These are phyloP conservation scores for Torymus auratus DNA, from an alignment of 2,888 invertebrate species.

Conservation along the genomic window DNA sequence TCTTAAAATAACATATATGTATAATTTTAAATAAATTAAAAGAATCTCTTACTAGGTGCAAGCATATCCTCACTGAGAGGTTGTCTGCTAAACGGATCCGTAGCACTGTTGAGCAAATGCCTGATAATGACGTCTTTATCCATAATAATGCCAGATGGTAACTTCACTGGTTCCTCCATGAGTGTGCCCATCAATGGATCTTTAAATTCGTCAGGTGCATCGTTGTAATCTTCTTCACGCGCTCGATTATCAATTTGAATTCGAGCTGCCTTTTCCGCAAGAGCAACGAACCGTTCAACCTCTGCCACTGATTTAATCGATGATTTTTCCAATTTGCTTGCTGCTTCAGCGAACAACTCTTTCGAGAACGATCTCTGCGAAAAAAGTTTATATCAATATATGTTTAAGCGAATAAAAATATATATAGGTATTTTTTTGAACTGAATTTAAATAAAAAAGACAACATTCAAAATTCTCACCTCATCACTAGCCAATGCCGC, in stretches of 20 bases:
- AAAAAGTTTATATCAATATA: conserved; percentile 2
- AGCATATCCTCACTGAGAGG: conserved; percentile 96
- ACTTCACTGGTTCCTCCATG: conserved; percentile 95
- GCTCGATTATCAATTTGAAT: conserved; percentile 89
- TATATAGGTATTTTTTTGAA: neutral
- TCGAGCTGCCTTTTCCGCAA: conserved; percentile 87
- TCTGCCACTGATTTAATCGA: conserved; percentile 91
- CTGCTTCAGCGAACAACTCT: conserved; percentile 94
- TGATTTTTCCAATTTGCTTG: conserved; percentile 87
- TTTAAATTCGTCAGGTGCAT: conserved; percentile 97
- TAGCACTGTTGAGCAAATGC: conserved; percentile 95
- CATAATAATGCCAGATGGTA: conserved; percentile 94
- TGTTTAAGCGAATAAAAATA: neutral
- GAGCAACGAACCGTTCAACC: conserved; percentile 89
- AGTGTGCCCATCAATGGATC: conserved; percentile 98
- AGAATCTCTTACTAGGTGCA: conserved; percentile 83
- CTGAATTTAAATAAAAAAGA: neutral
- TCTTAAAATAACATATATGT: too few relatives aligned
- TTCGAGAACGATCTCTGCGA: conserved; percentile 93
- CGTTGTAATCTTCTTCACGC: conserved; percentile 94
- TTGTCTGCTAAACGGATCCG: conserved; percentile 98
- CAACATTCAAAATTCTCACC: conserved; percentile 78
- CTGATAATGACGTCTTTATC: conserved; percentile 95
- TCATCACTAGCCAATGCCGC: conserved; percentile 97
- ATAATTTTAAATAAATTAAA: neutral